Conservation (phyloP, 2,113 vertebrate genomes). For the Lepus timidus region DNA sequence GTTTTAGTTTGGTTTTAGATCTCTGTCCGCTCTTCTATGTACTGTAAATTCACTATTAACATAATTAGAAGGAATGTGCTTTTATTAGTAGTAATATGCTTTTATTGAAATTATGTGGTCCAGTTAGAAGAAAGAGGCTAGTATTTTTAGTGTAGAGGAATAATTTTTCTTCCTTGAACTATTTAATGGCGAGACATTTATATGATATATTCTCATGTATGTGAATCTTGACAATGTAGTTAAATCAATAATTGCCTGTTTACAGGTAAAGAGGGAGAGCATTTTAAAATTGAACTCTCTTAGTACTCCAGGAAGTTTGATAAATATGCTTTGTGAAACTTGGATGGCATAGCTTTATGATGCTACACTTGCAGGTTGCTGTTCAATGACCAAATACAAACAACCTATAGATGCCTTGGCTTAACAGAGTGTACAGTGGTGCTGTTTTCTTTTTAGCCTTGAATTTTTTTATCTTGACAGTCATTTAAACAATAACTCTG, state of each 20-base stretch:
- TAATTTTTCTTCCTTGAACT: slow-evolving; percentile 57
- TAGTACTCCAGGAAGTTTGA: slow-evolving; percentile 41
- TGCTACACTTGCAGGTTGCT: slow-evolving; percentile 54
- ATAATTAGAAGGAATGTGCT: slow-evolving; percentile 69
- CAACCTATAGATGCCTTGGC: slow-evolving; percentile 12
- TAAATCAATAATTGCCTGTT: background rate
- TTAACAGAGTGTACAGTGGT: background rate
- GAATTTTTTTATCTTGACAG: background rate
- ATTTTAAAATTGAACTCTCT: slow-evolving; percentile 52
- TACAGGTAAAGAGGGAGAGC: background rate
- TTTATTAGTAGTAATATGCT: slow-evolving; percentile 55
- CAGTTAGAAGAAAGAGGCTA: slow-evolving; percentile 53
- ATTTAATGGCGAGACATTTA: slow-evolving; percentile 50
- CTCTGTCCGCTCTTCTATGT: slow-evolving; percentile 52
- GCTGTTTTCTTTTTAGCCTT: background rate
- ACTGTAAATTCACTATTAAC: slow-evolving; percentile 73
- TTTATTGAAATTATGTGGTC: slow-evolving; percentile 62
- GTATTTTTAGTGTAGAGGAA: slow-evolving; percentile 68
- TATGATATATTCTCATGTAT: background rate
- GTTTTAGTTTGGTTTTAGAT: slow-evolving; percentile 73
- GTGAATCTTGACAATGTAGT: slow-evolving; percentile 13
- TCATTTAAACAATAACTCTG: slow-evolving; percentile 29
- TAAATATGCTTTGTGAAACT: slow-evolving; percentile 32
- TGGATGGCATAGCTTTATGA: background rate
- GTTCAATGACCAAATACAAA: slow-evolving; percentile 56